These are phyloP conservation scores for Chiloscyllium plagiosum DNA, from an alignment of 2,113 vertebrate species.

Conservation along the genomic window DNA sequence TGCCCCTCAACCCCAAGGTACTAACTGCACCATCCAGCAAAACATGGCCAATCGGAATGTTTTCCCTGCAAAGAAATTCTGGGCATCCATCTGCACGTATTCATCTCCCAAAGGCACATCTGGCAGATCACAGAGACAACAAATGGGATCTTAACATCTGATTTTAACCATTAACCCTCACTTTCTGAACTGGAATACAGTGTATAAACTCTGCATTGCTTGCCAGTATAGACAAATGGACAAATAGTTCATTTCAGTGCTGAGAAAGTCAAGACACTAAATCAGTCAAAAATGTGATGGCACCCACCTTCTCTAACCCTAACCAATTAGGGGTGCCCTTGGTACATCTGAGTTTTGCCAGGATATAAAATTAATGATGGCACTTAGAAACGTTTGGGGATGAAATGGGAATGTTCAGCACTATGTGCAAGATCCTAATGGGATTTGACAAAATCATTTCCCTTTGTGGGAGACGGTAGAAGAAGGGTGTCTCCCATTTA, in stretches of 20 bases:
- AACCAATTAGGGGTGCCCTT: background rate
- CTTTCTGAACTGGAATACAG: background rate
- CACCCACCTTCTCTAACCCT: background rate
- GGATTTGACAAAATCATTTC: too few relatives aligned
- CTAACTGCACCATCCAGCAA: background rate
- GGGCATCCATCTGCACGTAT: background rate
- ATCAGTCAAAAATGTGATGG: background rate
- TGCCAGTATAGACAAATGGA: background rate
- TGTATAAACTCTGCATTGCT: too few relatives aligned
- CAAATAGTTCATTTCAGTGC: background rate
- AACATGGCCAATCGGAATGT: background rate
- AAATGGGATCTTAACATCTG: background rate
- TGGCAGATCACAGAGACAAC: background rate
- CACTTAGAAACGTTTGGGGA: background rate
- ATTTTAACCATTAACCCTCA: background rate
- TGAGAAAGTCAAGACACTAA: background rate
- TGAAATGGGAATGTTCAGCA: background rate
- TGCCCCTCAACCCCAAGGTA: background rate
- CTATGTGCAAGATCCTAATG: too few relatives aligned
- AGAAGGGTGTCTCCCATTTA: too few relatives aligned
- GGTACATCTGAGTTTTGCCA: background rate
- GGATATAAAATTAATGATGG: background rate
- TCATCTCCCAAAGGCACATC: background rate
- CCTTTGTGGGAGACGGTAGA: too few relatives aligned
- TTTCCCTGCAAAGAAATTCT: background rate